Base-by-base conservation (phyloP, 2,113 vertebrate genomes). In the Atherinomorus stipes region DNA sequence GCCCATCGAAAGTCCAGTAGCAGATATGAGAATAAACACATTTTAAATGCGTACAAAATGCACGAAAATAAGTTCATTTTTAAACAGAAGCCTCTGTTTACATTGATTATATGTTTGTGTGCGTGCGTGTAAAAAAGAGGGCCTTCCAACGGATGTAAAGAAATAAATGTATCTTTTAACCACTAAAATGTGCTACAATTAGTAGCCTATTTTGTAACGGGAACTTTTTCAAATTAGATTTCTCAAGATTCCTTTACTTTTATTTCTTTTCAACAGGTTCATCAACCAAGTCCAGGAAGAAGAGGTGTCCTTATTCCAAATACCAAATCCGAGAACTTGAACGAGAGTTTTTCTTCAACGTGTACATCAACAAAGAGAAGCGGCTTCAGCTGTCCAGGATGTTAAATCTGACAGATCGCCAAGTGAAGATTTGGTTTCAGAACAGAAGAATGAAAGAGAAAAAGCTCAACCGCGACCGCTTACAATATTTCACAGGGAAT, bases 281-380 rank as follows among this genome's bases (percentile, higher is more conserved):
- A 86, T 95, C 96, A 67, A 95, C 95, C 91, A 93, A 96, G 90
- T 97, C 97, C 76, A 95, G 97, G 90, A 99, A 99, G 94, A 99
- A 99, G 93, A 95, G 98, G 61, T 99, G 98, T 60, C 98, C 98
- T 26, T 99, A 99, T 86, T 95, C 97, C 89, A 99, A 99, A 94
- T 98, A 98, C 88, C 98, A 99, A 93, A 98, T 99, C 89, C 96
- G 98, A 91, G 97, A 99, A 97, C 96, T 99, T 95, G 98, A 99
- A 95, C 95, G 98, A 89, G 98, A 99, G 92, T 99, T 99, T 96
- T 99, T 99, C 95, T 99, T 99, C 96, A 99, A 98, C 84, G 98
- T 99, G 78, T 99, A 99, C 91, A 99, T 99, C 93, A 99, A 99
- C 95, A 99, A 99, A 94, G 98, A 99, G 90, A 99, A 99, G 91